A percentile compares a stretch with the other conserved stretches of the same genome.
These are phyloP conservation scores for Paralichthys olivaceus DNA, from an alignment of 2,113 vertebrate species.

Conservation along the genomic window DNA sequence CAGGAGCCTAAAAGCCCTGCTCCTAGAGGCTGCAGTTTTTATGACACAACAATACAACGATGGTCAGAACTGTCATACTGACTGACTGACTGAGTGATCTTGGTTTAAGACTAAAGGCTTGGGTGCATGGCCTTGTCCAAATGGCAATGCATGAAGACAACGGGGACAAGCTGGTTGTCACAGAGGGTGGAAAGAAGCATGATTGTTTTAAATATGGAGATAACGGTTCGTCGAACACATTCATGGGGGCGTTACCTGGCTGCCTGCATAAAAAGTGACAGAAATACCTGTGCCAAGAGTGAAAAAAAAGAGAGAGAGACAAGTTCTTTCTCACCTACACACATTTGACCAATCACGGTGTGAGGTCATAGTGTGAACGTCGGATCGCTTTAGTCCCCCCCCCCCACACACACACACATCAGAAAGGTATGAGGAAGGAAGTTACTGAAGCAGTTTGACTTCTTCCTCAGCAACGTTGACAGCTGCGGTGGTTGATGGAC, in stretches of 20 bases:
- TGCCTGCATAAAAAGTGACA: no score
- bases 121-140: not conserved
- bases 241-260: no score
- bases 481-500: not conserved
- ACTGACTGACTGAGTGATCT: not conserved
- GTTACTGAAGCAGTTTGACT: not conserved
- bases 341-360: no score
- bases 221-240: no score
- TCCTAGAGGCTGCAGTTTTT: conserved; percentile 26
- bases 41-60: conserved; percentile 6
- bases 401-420: no score
- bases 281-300: no score
- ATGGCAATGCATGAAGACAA: not conserved
- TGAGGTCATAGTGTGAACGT: no score
- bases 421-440: not conserved
- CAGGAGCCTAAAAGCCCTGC: conserved; percentile 13
- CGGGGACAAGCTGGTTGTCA: not conserved
- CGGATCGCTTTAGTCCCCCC: no score
- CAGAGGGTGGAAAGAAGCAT: no score
- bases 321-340: no score
- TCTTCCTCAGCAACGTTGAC: not conserved
- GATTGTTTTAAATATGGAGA: not conserved
- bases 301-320: no score
- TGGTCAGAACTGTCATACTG: not conserved
- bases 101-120: not conserved